Conservation (phyloP, 1,140 invertebrate species). For the Ceratosolen fusciceps region DNA sequence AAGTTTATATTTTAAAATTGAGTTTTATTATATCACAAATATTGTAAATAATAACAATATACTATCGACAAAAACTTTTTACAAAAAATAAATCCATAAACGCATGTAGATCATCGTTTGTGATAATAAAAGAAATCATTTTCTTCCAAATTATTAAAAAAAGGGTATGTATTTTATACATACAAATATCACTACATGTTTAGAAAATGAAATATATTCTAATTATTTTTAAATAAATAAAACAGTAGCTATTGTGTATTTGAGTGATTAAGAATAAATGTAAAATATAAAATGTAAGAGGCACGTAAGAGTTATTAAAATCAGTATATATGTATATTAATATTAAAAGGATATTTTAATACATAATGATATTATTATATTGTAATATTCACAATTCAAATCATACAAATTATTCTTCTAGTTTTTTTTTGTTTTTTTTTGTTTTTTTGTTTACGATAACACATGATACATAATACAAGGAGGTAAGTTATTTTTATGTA, state of each 20-base stretch:
- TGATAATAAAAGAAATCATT: neutral
- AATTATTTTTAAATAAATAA: slow-evolving; percentile 26
- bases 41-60: slow-evolving; percentile 17
- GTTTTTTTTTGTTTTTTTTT: slow-evolving; percentile 51
- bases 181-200: slow-evolving; percentile 12
- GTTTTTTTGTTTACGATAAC: slow-evolving; percentile 53
- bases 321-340: slow-evolving; percentile 54
- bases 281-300: slow-evolving; percentile 35
- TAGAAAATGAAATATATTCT: slow-evolving; percentile 12
- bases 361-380: slow-evolving; percentile 62
- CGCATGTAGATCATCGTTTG: slow-evolving; percentile 10
- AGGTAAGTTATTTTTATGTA: slow-evolving; percentile 61
- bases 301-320: slow-evolving; percentile 46
- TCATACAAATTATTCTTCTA: slow-evolving; percentile 52
- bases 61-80: slow-evolving; percentile 7
- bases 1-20: slow-evolving; percentile 5
- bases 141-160: neutral
- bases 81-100: slow-evolving; percentile 7
- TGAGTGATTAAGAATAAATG: slow-evolving; percentile 28
- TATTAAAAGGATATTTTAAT: slow-evolving; percentile 62
- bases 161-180: neutral
- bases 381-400: slow-evolving; percentile 62
- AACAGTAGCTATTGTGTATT: slow-evolving; percentile 14
- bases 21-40: slow-evolving; percentile 22
- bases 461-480: slow-evolving; percentile 60